Evolutionary conservation across 2,888 invertebrate species (phyloP), one percentile per base, ranked within the genome.

Genomic region (Cephus pulcher): DNA sequence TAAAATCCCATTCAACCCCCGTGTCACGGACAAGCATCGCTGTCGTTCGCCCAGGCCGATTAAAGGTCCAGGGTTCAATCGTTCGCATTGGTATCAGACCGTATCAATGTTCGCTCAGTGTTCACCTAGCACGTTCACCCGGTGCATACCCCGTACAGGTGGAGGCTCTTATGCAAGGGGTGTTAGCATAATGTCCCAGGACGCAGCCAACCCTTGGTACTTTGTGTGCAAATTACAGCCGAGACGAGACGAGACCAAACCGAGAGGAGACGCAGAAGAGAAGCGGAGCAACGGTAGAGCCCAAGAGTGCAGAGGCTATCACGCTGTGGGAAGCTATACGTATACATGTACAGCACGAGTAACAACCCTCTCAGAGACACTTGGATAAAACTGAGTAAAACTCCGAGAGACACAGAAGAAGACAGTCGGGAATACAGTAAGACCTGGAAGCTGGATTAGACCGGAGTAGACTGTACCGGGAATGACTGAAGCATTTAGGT

Each of bases 221-320:
- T 90, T 90, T 90, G 90, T 90, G 90, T 90, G 90, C 90, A 90
- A 90, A 90, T 90, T 90, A 89, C 89, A 86, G 87, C 82, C 84
- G 86, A 86, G 85, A 88, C 86, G 87, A 89, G 86, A 81, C 84
- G 81, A 82, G 83, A 84, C 82, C 82, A 84, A 85, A 83, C 3
- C 37, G 15, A 12, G 56, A 56, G 56, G 56, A 56, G 56, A 56
- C 23, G 23, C 56, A 9, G 56, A 56, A 56, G 56, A 56, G 56
- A 56, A 56, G 56, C 56, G 23, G 23, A 56, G 56, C 9, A 56
- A 56, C 56, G 9, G 9, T 23, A 2, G 23, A 56, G 56, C 56
- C 56, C 56, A 56, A 23, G 56, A 56, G 56, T 56, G 56, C 56
- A 56, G 56, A 56, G 56, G 23, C 56, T 56, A 56, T 56, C 56